Percentiles rank a stretch among this genome's conserved stretches.
phyloP scores from a whole-genome alignment of 2,888 invertebrate genomes.

The Drosophila kuntzei region DNA sequence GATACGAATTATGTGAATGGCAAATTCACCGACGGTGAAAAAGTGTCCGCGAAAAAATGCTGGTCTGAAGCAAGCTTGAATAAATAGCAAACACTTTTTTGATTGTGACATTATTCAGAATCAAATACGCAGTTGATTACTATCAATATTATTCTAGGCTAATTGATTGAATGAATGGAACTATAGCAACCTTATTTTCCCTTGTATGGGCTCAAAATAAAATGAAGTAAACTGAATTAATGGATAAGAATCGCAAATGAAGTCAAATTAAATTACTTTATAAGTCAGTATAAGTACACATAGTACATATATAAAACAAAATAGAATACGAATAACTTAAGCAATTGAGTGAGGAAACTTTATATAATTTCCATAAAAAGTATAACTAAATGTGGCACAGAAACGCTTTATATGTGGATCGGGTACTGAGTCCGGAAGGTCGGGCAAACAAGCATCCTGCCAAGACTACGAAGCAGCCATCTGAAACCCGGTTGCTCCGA shows the following conservation, averaged over 20 bases:
- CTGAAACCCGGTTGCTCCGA: constrained; percentile 10
- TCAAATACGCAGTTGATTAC: no score
- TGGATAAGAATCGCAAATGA: background rate
- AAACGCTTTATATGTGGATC: constrained; percentile 15
- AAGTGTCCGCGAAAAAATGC: no score
- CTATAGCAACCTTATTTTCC: no score
- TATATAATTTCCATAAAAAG: constrained; percentile 41
- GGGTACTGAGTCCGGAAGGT: constrained; percentile 24
- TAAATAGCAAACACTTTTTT: no score
- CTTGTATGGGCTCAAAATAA: background rate
- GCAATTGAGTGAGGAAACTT: constrained; percentile 8
- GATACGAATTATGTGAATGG: no score
- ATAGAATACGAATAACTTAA: background rate
- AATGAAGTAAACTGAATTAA: background rate
- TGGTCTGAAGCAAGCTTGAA: no score
- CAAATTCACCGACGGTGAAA: no score
- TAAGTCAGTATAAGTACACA: no score
- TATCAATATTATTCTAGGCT: no score
- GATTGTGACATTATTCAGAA: no score
- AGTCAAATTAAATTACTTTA: background rate
- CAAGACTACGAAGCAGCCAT: constrained; percentile 1
- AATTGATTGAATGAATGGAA: no score
- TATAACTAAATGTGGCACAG: constrained; percentile 29
- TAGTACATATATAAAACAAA: no score
- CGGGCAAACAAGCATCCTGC: constrained; percentile 25